These are phyloP conservation scores for Muntiacus muntjak DNA, from an alignment of 2,113 vertebrate genomes.

Conservation along the genomic window DNA sequence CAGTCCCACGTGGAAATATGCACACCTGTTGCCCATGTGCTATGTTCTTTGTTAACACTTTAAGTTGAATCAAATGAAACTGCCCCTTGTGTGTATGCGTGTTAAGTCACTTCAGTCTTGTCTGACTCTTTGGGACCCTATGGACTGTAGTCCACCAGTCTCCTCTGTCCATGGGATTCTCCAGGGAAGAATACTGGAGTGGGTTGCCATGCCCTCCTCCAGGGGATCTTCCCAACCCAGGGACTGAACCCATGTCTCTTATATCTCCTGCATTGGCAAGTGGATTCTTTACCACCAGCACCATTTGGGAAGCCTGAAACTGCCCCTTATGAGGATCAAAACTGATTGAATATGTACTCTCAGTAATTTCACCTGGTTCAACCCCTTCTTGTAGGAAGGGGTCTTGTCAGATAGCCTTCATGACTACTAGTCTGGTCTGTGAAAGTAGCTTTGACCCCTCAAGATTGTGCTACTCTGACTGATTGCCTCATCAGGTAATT, in stretches of 20 bases:
- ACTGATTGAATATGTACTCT: background rate
- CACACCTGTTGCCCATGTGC: fast-evolving
- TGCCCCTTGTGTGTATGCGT: background rate
- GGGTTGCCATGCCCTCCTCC: background rate
- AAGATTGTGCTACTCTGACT: background rate
- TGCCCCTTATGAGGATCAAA: background rate
- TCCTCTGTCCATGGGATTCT: background rate
- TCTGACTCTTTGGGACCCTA: background rate
- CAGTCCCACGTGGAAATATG: fast-evolving
- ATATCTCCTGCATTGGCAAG: background rate
- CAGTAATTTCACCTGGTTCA: background rate
- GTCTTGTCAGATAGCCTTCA: background rate
- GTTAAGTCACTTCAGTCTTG: background rate
- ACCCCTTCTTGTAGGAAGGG: background rate
- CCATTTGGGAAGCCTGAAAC: background rate
- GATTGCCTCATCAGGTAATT: background rate
- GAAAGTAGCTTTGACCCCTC: background rate
- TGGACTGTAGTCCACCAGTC: background rate
- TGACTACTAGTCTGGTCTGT: background rate
- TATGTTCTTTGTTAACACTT: background rate
- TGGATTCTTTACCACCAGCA: background rate
- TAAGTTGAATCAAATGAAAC: background rate
- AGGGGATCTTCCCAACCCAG: background rate
- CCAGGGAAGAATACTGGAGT: background rate
- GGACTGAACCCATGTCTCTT: background rate